Conservation (phyloP, 2,888 invertebrate species). For the Drosophila affinis region DNA sequence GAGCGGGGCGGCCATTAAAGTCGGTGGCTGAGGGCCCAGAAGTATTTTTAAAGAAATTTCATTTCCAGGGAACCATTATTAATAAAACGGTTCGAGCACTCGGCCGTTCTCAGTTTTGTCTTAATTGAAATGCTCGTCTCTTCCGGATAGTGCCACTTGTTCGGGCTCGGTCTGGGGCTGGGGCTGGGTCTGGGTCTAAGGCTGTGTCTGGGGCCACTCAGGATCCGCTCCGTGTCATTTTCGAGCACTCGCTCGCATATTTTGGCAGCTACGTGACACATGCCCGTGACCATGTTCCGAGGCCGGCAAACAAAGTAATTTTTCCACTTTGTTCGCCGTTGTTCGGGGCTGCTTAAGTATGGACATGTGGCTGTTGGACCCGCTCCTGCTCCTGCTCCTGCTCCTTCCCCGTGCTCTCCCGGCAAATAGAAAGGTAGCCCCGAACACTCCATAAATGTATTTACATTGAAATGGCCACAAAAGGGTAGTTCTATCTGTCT, state of each 20-base stretch:
- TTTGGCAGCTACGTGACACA: constrained; percentile 69
- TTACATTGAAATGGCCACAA: constrained; percentile 63
- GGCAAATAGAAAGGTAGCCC: constrained; percentile 47
- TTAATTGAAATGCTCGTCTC: constrained; percentile 67
- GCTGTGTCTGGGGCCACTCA: neutral
- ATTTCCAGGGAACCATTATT: constrained; percentile 11
- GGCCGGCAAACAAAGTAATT: constrained; percentile 69
- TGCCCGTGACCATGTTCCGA: constrained; percentile 45
- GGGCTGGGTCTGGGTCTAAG: constrained; percentile 2
- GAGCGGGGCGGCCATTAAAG: constrained; percentile 21
- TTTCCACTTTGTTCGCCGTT: constrained; percentile 33
- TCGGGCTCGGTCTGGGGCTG: constrained; percentile 1
- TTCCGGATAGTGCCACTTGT: constrained; percentile 7
- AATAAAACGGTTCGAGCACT: constrained; percentile 5
- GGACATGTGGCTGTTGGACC: constrained; percentile 53
- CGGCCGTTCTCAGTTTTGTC: constrained; percentile 48
- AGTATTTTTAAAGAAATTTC: constrained; percentile 30
- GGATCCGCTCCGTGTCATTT: constrained; percentile 52
- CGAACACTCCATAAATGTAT: constrained; percentile 48
- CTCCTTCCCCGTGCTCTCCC: neutral
- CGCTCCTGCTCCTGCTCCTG: constrained; percentile 16
- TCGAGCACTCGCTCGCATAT: constrained; percentile 62
- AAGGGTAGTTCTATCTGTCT: constrained; percentile 42
- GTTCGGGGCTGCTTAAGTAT: constrained; percentile 55
- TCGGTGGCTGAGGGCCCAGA: constrained; percentile 1